Evolutionary conservation across 2,797 vertebrate genomes (phyloP).

Genomic region (Borostomias antarcticus): DNA sequence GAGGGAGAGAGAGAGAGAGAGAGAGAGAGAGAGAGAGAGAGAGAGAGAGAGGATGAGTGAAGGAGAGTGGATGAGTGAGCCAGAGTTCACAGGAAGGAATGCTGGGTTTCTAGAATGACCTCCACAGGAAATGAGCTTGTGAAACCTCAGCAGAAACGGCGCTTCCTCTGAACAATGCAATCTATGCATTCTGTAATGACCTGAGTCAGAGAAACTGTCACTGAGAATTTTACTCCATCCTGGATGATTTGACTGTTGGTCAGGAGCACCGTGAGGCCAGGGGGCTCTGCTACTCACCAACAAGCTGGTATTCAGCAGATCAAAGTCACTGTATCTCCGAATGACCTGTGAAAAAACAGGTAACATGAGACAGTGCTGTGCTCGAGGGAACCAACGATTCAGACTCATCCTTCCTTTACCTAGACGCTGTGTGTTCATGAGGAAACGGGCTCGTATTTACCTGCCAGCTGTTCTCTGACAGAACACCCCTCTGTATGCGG

Average conservation of each 20-base stretch:
- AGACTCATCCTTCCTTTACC: background rate
- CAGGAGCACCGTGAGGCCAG: background rate
- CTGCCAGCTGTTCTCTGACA: constrained; percentile 95
- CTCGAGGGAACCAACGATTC: background rate
- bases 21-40: background rate
- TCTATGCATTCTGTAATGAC: background rate
- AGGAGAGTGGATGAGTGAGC: background rate
- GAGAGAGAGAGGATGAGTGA: background rate
- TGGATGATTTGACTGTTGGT: too few species aligned
- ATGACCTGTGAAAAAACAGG: constrained; percentile 82
- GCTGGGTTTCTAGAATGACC: background rate
- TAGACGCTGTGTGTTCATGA: background rate
- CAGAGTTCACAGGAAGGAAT: background rate
- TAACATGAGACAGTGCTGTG: background rate
- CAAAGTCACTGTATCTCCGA: constrained; percentile 97
- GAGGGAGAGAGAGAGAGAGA: constrained; percentile 2
- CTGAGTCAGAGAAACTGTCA: background rate
- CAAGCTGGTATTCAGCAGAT: constrained; percentile 91
- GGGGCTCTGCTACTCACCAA: constrained; percentile 80
- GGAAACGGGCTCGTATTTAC: constrained; percentile 70
- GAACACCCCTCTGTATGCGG: constrained; percentile 93
- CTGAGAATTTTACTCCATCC: too few species aligned
- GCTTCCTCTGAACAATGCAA: constrained; percentile 38
- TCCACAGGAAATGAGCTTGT: constrained; percentile 28
- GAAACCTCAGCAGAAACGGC: constrained; percentile 61